Percentiles rank a stretch among this genome's conserved stretches.
Conservation (phyloP, 2,797 vertebrate genomes). For the Odontamblyopus rebecca region DNA sequence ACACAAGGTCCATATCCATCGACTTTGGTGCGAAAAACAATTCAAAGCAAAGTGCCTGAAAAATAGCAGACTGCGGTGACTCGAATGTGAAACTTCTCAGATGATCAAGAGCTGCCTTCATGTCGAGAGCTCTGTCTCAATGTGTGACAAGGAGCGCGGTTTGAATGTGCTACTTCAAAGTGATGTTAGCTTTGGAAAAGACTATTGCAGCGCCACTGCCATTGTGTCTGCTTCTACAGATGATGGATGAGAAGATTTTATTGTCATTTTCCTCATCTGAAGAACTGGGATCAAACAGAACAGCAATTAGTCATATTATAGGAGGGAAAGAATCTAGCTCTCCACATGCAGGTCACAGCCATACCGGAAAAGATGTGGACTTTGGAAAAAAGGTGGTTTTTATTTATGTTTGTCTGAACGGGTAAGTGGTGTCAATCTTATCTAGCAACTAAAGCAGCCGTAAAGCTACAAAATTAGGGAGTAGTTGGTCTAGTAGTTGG, state of each 20-base stretch:
- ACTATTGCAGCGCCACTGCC: constrained; percentile 7
- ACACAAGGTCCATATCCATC: constrained; percentile 10
- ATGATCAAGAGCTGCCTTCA: constrained; percentile 36
- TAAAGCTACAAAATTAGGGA: too few relatives aligned
- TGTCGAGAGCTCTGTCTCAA: constrained; percentile 28
- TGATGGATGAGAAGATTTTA: neutral
- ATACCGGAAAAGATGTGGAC: neutral
- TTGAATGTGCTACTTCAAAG: constrained; percentile 30
- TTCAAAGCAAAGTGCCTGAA: constrained; percentile 14
- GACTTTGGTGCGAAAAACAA: constrained; percentile 15
- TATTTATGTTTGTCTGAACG: neutral
- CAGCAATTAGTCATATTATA: constrained; percentile 2
- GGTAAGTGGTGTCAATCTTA: neutral
- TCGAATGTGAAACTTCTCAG: constrained; percentile 18
- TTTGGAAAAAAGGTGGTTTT: neutral
- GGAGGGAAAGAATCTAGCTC: neutral
- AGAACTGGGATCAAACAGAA: neutral
- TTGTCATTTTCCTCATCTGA: neutral
- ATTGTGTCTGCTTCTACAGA: constrained; percentile 1
- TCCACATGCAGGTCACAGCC: neutral
- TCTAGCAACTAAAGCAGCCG: neutral
- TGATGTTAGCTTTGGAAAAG: constrained; percentile 12
- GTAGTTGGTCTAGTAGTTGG: too few relatives aligned
- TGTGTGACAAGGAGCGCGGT: constrained; percentile 27
- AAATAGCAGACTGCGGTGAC: constrained; percentile 14